Base-by-base conservation (phyloP, 2,888 invertebrate genomes). In the Smittia aterrima region DNA sequence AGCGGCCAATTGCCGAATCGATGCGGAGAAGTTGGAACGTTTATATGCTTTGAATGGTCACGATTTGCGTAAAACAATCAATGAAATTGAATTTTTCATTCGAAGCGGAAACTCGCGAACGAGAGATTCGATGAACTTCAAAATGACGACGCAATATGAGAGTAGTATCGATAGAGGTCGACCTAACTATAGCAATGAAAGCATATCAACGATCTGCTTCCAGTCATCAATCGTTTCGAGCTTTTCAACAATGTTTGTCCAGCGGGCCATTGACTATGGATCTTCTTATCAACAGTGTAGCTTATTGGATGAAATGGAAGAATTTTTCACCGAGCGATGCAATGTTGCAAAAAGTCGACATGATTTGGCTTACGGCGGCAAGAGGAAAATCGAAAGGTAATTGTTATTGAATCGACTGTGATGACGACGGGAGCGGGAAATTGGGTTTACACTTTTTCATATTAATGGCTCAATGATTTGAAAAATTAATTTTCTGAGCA, bases 81-180 rank as follows among this genome's bases (percentile, higher is more conserved):
- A 92, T 74, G 89, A 89, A 78, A 82, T 93, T 76, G 92, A 93
- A 79, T 92, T 90, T 81, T 88, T 89, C 81, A 83, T 89, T 77
- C 84, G 86, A 76, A 87, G 87, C 72, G 85, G 83, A 32, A 67
- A 40, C 22, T 32, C 18, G 27, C 18, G 58, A 18, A 22, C 58
- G 1, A 40, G 58, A 16, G 11, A 66, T 74, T 66, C 62, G 62
- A 47, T 32, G 25, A 11, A n/a, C 41, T 25, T 74, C 3, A 40
- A 38, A n/a, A 32, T 40, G 18, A 13, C 22, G 9, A 18, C 13
- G 3, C 20, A 7, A 11, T 16, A 20, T 9, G 20, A 53, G 53
- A 1, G 3, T n/a, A n/a, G n/a, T n/a, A n/a, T n/a, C n/a, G 18
- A 32, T 1, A 9, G 38, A 1, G 32, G 27, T 53, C 40, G 40